phyloP scores from a whole-genome alignment of 2,113 vertebrate species.

The Puffinus mauretanicus region DNA sequence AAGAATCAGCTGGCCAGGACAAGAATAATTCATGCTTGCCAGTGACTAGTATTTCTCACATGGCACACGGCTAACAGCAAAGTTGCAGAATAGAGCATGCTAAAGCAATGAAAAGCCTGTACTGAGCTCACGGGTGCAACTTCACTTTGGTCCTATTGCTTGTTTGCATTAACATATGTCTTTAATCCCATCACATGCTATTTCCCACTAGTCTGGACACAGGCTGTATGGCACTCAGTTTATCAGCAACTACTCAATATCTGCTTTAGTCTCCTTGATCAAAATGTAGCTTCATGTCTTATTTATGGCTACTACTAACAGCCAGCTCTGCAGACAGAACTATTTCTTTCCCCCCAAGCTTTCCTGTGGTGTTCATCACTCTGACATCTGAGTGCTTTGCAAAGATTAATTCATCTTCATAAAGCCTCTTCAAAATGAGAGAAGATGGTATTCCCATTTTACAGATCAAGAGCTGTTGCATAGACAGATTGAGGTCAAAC shows the following conservation, averaged over 20 bases:
- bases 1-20: not conserved
- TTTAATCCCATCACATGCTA: not conserved
- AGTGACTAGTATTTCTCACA: not conserved
- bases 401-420: conserved; percentile 61
- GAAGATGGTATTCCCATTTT: conserved; percentile 51
- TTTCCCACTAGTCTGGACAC: not conserved
- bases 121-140: not conserved
- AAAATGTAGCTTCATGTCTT: conserved; percentile 54
- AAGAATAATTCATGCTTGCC: not conserved
- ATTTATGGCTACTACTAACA: conserved; percentile 62
- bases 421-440: conserved; percentile 49
- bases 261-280: conserved; percentile 37
- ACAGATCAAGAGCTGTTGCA: conserved; percentile 43
- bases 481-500: conserved; percentile 65
- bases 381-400: conserved; percentile 57
- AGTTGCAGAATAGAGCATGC: not conserved
- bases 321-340: conserved; percentile 40
- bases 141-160: not conserved
- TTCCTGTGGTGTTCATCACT: conserved; percentile 54
- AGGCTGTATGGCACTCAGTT: not conserved
- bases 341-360: conserved; percentile 39
- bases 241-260: conserved; percentile 20
- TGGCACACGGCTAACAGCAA: not conserved
- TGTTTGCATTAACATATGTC: not conserved
- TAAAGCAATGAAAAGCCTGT: not conserved